Base-by-base conservation (phyloP, 2,797 vertebrate genomes). In the Bovichtus diacanthus region DNA sequence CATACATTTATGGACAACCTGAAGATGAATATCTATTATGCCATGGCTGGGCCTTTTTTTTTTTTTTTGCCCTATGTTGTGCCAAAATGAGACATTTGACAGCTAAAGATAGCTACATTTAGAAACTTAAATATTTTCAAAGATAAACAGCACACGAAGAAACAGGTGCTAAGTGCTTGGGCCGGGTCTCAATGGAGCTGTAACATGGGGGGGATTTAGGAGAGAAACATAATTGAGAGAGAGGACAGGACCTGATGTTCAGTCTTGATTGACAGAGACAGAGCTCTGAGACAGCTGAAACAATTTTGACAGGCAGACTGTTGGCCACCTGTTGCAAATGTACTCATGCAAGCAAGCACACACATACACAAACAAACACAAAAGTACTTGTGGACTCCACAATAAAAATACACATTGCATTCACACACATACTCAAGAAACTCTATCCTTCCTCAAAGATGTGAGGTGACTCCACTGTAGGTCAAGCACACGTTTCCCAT, bases 281-380 rank as follows among this genome's bases (percentile, higher is more conserved):
- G 89, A 73, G 66, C 68, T 84, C 59, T 12, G 41, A 69, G 77
- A 87, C 91, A 94, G 92, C 91, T 93, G 93, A 94, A 91, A 88
- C 83, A 86, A 88, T 83, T 79, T 67, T 74, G 67, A 84, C 71
- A 61, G 63, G 62, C 9, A 0, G 55, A 74, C 87, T 81, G 85
- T 61, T 75, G 81, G 62, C 65, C 53, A 70, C 71, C 84, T 82
- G 80, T 81, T 66, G 61, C 74, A 82, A 70, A 76, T 18, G 69
- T 58, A 68, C 68, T 29, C 58, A 44, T 23, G 51, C 76, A 75
- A 4, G 41, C 76, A 55, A 61, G 73, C 64, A 80, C 70, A 61
- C 75, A 70, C 69, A 43, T 36, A 31, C 44, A 62, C 19, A 79
- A 72, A 85, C 65, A 81, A 78, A 86, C 75, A 84, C n/a, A 53